Conservation (phyloP, 1,140 invertebrate genomes). For the Nasonia vitripennis region DNA sequence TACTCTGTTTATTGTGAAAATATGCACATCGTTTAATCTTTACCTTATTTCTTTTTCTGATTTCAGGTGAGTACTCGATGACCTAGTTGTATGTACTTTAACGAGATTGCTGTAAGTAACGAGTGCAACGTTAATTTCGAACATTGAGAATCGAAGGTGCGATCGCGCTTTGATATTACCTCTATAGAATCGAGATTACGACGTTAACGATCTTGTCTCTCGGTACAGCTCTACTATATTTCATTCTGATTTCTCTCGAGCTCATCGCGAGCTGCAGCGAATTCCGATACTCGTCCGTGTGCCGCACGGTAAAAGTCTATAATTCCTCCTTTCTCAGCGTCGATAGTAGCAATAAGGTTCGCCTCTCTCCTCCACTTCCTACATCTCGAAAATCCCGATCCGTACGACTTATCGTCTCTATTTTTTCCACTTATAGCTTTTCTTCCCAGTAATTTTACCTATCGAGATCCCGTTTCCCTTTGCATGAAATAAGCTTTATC, state of each 20-base stretch:
- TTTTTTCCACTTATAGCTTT: conserved; percentile 1
- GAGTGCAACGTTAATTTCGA: background rate
- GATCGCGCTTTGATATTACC: background rate
- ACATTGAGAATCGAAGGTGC: background rate
- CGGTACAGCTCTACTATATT: background rate
- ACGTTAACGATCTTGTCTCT: background rate
- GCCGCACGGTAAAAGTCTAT: background rate
- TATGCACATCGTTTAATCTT: background rate
- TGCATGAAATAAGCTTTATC: background rate
- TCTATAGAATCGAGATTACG: background rate
- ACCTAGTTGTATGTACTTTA: background rate
- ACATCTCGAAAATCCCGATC: background rate
- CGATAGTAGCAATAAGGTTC: background rate
- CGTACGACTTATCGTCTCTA: background rate
- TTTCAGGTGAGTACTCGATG: conserved; percentile 31
- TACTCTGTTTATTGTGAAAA: background rate
- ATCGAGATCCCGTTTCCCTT: background rate
- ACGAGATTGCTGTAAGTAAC: background rate
- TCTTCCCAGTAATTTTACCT: background rate
- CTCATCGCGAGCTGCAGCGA: background rate
- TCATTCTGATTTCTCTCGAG: background rate
- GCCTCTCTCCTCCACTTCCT: background rate
- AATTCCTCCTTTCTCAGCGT: background rate
- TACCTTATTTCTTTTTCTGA: background rate
- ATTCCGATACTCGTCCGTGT: background rate